Conservation (phyloP, 2,888 invertebrate genomes). For the Oligia latruncula region DNA sequence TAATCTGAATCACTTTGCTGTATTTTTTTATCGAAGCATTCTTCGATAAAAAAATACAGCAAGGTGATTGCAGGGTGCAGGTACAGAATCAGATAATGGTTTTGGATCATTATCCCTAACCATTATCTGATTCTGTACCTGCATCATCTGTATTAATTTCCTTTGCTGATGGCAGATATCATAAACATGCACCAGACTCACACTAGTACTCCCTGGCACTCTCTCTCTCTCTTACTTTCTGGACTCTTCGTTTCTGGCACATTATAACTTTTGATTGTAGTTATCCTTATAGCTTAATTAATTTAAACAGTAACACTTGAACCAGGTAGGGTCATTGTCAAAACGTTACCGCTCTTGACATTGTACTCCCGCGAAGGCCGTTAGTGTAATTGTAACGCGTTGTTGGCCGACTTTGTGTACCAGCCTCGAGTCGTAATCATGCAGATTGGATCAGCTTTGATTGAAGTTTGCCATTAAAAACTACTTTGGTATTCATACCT, state of each 20-base stretch:
- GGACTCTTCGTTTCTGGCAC: neutral
- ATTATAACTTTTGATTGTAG: neutral
- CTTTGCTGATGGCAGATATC: neutral
- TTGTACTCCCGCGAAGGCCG: slow-evolving; percentile 74
- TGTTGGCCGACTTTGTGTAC: slow-evolving; percentile 58
- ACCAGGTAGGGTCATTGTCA: slow-evolving; percentile 65
- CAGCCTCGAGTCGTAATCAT: slow-evolving; percentile 46
- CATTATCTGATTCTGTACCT: too few relatives aligned
- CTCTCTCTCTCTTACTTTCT: neutral
- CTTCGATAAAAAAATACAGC: too few relatives aligned
- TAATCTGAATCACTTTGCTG: neutral
- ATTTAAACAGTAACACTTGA: slow-evolving; percentile 20
- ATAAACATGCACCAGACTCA: neutral
- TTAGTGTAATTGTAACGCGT: slow-evolving; percentile 60
- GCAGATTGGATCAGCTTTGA: slow-evolving; percentile 52
- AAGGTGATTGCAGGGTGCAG: too few relatives aligned
- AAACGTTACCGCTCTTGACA: slow-evolving; percentile 75
- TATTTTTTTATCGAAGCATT: neutral
- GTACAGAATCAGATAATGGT: too few relatives aligned
- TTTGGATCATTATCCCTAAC: too few relatives aligned
- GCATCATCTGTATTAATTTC: neutral
- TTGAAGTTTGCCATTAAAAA: slow-evolving; percentile 51
- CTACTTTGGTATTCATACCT: slow-evolving; percentile 28
- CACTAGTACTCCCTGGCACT: too few relatives aligned
- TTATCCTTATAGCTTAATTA: neutral